Conservation (phyloP, 2,888 invertebrate genomes). For the Dryobotodes eremita region DNA sequence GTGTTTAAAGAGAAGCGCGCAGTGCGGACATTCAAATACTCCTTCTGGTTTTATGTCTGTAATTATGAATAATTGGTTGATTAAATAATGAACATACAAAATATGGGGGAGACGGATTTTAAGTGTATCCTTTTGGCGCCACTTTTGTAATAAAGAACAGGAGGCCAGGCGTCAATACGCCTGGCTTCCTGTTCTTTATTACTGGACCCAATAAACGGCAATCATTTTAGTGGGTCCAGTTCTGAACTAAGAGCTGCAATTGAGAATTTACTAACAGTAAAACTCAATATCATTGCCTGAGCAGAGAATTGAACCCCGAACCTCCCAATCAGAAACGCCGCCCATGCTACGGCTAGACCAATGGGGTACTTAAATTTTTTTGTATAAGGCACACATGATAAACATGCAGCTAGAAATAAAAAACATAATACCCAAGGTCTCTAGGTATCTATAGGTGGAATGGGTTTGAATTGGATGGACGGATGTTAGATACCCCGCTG, state of each 20-base stretch:
- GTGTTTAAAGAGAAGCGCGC: slow-evolving; percentile 78
- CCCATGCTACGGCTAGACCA: not conserved
- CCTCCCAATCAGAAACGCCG: not conserved
- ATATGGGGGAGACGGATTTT: not conserved
- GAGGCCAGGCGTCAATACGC: no score
- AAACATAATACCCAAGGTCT: not conserved
- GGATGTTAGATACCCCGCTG: not conserved
- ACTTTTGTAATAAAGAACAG: not conserved
- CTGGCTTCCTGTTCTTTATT: no score
- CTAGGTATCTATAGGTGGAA: not conserved
- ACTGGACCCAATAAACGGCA: no score
- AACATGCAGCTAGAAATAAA: not conserved
- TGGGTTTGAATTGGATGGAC: not conserved
- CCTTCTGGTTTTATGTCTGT: slow-evolving; percentile 67
- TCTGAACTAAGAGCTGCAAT: not conserved
- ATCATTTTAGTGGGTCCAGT: no score
- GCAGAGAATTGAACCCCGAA: not conserved
- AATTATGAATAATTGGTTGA: slow-evolving; percentile 32
- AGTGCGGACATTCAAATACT: slow-evolving; percentile 83
- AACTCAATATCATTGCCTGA: not conserved
- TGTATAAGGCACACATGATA: not conserved
- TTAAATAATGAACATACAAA: not conserved
- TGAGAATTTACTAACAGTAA: not conserved
- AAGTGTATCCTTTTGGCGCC: not conserved
- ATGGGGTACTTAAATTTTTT: no score